These are phyloP conservation scores for Potorous gilbertii DNA, from an alignment of 2,797 vertebrate species.

Conservation along the genomic window DNA sequence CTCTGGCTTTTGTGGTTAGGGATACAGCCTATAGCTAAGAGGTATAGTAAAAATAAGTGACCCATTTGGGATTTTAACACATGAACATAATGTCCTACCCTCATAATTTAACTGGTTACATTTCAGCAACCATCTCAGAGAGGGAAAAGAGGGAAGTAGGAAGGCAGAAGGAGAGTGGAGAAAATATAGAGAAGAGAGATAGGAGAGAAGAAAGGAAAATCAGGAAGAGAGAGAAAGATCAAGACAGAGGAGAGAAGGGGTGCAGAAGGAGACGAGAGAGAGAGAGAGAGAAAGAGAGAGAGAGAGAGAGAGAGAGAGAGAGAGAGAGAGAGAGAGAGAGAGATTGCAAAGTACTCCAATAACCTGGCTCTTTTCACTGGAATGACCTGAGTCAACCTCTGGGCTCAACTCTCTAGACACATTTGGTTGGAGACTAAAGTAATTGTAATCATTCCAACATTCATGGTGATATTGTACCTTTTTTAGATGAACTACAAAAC, in stretches of 20 bases:
- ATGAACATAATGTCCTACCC: neutral
- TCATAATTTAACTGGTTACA: neutral
- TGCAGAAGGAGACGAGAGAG: rapidly evolving
- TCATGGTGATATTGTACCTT: neutral
- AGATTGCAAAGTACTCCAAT: neutral
- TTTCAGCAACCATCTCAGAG: neutral
- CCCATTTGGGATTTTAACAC: neutral
- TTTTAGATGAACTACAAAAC: conserved; percentile 30
- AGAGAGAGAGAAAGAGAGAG: no score
- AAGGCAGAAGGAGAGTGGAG: neutral
- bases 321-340: neutral
- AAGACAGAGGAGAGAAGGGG: no score
- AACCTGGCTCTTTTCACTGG: conserved; percentile 18
- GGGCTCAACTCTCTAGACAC: neutral
- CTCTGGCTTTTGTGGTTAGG: neutral
- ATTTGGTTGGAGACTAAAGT: neutral
- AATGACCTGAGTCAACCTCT: conserved; percentile 41
- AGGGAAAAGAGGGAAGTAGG: neutral
- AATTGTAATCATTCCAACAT: neutral
- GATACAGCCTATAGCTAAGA: neutral
- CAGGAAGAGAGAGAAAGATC: no score
- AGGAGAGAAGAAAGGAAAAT: neutral
- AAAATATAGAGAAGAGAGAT: neutral
- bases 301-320: rapidly evolving
- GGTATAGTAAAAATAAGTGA: neutral